Conservation (phyloP, 2,797 vertebrate species). For the Lutjanus campechanus region DNA sequence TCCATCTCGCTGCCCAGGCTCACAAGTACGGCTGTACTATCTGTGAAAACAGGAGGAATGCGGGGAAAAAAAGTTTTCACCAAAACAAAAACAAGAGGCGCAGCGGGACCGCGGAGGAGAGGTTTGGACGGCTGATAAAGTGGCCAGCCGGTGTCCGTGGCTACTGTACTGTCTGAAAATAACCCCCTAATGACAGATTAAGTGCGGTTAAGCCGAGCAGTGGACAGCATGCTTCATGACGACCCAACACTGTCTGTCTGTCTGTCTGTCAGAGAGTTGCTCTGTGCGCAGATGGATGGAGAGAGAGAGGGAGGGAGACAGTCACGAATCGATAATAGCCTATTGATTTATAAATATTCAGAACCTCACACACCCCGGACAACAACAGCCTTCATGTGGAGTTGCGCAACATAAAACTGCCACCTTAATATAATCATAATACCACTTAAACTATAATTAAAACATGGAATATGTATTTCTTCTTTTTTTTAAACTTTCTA, state of each 20-base stretch:
- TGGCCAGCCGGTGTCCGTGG: constrained; percentile 33
- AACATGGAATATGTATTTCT: background rate
- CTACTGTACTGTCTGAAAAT: constrained; percentile 73
- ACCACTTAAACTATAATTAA: background rate
- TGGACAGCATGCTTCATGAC: constrained; percentile 62
- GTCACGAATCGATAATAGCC: constrained; percentile 69
- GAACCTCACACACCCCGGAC: background rate
- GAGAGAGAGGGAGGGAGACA: constrained; percentile 16
- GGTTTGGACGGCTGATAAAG: constrained; percentile 26
- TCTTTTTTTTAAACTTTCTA: background rate
- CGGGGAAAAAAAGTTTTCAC: background rate
- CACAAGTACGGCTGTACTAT: constrained; percentile 74
- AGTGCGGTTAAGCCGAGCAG: constrained; percentile 77
- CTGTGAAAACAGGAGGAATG: constrained; percentile 35
- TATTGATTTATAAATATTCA: constrained; percentile 51
- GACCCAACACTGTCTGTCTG: constrained; percentile 37
- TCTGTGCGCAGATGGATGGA: constrained; percentile 44
- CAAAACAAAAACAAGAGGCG: constrained; percentile 26
- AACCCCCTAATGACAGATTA: constrained; percentile 85
- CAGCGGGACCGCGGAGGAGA: background rate
- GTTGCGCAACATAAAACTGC: background rate
- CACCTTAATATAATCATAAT: background rate
- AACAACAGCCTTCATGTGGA: background rate
- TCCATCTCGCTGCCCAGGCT: constrained; percentile 86
- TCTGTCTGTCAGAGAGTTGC: constrained; percentile 29